Conservation (phyloP, 2,888 invertebrate species). For the Drosophila mayaguana region DNA sequence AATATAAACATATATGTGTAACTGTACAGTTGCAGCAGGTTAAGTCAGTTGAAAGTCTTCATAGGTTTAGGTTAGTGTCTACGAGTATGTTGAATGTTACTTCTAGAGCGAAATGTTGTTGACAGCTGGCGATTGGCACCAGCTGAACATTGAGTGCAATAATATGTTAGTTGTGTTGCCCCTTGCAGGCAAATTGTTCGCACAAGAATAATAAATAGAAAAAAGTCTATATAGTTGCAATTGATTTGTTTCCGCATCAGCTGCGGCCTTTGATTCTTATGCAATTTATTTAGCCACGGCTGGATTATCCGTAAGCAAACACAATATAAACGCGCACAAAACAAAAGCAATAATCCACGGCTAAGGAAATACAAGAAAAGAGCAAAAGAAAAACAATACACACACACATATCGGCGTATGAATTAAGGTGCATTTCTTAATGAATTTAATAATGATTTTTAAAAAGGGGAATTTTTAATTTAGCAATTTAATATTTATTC, state of each 20-base stretch:
- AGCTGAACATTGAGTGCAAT: conserved; percentile 39
- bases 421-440: conserved; percentile 71
- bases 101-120: conserved; percentile 46
- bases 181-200: neutral
- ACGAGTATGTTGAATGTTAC: conserved; percentile 44
- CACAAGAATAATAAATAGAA: conserved; percentile 3
- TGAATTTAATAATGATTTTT: conserved; percentile 50
- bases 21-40: conserved; percentile 35
- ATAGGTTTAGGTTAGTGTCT: conserved; percentile 45
- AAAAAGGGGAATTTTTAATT: conserved; percentile 35
- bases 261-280: conserved; percentile 17
- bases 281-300: conserved; percentile 26
- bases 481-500: conserved; percentile 34
- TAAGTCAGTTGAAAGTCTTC: conserved; percentile 40
- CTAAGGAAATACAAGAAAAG: neutral
- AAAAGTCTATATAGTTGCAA: conserved; percentile 11
- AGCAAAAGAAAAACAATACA: neutral
- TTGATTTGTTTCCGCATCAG: conserved; percentile 1
- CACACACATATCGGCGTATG: conserved; percentile 63
- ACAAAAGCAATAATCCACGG: conserved; percentile 14
- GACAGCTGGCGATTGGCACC: conserved; percentile 29
- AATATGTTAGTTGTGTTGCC: conserved; percentile 37
- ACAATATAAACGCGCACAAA: conserved; percentile 6
- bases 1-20: conserved; percentile 13
- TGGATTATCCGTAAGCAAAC: conserved; percentile 11